Evolutionary conservation across 2,113 vertebrate species (phyloP).

Genomic region (Lipophrys pholis): DNA sequence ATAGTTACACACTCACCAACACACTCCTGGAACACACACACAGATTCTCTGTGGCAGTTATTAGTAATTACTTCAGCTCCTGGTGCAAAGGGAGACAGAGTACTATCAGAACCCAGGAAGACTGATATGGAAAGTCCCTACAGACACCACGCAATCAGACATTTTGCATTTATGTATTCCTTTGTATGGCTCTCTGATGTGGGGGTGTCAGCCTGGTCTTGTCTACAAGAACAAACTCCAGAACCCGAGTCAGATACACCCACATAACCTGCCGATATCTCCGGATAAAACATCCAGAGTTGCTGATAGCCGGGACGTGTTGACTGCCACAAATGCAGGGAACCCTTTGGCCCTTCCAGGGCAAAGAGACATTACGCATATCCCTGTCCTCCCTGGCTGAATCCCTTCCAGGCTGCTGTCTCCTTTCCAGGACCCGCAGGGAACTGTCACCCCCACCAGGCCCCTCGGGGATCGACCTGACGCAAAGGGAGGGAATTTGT

Average conservation of each 20-base stretch:
- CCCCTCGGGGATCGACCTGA: conserved; percentile 9
- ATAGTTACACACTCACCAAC: conserved; percentile 42
- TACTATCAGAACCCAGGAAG: conserved; percentile 68
- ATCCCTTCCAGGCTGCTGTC: conserved; percentile 47
- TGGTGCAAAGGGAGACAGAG: conserved; percentile 50
- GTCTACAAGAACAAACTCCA: conserved; percentile 72
- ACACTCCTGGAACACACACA: conserved; percentile 36
- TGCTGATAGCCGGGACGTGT: conserved; percentile 88
- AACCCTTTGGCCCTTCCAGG: conserved; percentile 46
- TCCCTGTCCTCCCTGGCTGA: conserved; percentile 36
- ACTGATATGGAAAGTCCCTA: conserved; percentile 65
- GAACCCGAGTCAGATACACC: conserved; percentile 85
- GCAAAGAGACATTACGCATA: conserved; percentile 61
- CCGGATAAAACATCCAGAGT: conserved; percentile 66
- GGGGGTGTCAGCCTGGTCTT: conserved; percentile 29
- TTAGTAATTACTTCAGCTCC: conserved; percentile 47
- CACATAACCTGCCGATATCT: conserved; percentile 73
- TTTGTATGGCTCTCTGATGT: conserved; percentile 5
- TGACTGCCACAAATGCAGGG: conserved; percentile 80
- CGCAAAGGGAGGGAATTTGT: conserved; percentile 55
- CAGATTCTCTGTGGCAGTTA: conserved; percentile 15
- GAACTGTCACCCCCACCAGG: conserved; percentile 31
- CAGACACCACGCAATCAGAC: conserved; percentile 35
- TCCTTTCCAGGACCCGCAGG: conserved; percentile 48
- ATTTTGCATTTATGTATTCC: conserved; percentile 48